These are phyloP conservation scores for Melanotaenia parkinsoni DNA, from an alignment of 2,797 vertebrate species.

Conservation along the genomic window DNA sequence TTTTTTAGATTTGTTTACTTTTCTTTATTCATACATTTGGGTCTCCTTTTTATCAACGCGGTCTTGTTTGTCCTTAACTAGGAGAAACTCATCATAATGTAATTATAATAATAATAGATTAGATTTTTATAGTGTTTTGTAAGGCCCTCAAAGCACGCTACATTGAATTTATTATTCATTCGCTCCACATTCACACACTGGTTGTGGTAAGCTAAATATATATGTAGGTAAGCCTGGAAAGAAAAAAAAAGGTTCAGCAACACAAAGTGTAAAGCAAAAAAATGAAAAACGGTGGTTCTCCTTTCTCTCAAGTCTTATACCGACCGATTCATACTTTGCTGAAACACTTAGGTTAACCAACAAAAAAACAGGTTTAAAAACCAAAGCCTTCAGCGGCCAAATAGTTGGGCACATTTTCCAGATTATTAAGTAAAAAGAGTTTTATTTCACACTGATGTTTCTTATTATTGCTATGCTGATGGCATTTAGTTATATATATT, in stretches of 20 bases:
- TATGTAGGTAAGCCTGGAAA: conserved; percentile 8
- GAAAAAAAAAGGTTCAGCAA: not conserved
- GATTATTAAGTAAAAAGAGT: not conserved
- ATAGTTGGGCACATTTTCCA: too few relatives aligned
- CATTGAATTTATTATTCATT: too few relatives aligned
- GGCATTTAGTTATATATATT: too few relatives aligned
- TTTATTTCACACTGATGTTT: too few relatives aligned
- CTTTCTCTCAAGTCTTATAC: not conserved
- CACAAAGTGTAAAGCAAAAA: not conserved
- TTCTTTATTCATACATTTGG: conserved; percentile 31
- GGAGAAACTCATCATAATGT: conserved; percentile 9
- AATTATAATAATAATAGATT: not conserved
- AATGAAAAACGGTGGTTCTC: not conserved
- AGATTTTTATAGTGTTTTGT: too few relatives aligned
- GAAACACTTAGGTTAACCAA: too few relatives aligned
- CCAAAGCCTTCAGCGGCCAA: too few relatives aligned
- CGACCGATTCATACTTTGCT: not conserved
- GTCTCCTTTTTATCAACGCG: not conserved
- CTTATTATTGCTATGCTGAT: too few relatives aligned
- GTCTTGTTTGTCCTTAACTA: conserved; percentile 4
- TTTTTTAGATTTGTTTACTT: conserved; percentile 41
- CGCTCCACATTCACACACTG: too few relatives aligned
- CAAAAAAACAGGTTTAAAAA: too few relatives aligned
- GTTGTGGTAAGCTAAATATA: too few relatives aligned
- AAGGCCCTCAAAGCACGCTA: too few relatives aligned